Evolutionary conservation across 2,797 vertebrate species (phyloP).

Genomic region (Salarias fasciatus): DNA sequence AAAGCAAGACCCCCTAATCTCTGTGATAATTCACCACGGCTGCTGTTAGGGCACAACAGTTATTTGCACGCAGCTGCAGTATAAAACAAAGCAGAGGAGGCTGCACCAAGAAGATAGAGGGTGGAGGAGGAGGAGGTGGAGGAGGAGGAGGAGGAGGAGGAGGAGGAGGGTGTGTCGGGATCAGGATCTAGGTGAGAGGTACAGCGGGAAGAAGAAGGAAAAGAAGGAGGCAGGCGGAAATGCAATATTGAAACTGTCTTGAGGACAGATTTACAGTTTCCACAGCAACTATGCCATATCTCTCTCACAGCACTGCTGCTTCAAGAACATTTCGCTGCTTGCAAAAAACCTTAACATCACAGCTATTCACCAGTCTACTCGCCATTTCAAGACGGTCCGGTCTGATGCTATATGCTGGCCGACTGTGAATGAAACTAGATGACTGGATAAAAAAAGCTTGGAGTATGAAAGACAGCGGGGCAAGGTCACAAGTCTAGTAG

Average conservation of each 20-base stretch:
- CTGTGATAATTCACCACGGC: conserved; percentile 20
- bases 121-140: background rate
- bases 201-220: conserved; percentile 9
- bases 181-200: conserved; percentile 34
- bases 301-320: conserved; percentile 27
- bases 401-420: background rate
- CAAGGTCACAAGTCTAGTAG: background rate
- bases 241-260: conserved; percentile 51
- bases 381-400: background rate
- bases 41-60: conserved; percentile 19
- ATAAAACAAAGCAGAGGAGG: conserved; percentile 23
- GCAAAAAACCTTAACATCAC: conserved; percentile 52
- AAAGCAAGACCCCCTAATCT: conserved; percentile 46
- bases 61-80: conserved; percentile 41
- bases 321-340: conserved; percentile 51
- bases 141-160: background rate
- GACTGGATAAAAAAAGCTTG: accelerated
- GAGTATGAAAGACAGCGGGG: background rate
- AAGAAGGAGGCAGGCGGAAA: conserved; percentile 18
- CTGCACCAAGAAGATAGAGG: background rate
- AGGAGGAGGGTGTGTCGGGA: conserved; percentile 14
- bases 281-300: conserved; percentile 75
- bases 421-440: conserved; percentile 2
- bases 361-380: conserved; percentile 22
- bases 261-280: conserved; percentile 70